Percentiles rank a stretch among this genome's conserved stretches.
These are phyloP conservation scores for Eurystomus gularis DNA, from an alignment of 2,113 vertebrate genomes.

Conservation along the genomic window DNA sequence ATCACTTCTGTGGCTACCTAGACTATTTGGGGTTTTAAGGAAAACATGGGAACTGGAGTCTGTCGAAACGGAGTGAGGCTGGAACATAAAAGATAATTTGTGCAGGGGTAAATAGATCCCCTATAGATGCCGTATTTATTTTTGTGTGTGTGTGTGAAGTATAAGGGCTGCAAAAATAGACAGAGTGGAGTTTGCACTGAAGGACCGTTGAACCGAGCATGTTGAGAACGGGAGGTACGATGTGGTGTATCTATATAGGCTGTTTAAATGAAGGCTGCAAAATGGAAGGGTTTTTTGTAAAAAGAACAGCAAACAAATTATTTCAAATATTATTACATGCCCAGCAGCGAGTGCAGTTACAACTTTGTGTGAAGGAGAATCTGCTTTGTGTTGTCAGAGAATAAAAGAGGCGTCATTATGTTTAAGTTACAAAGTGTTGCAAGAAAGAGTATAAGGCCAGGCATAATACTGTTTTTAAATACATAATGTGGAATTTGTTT, in stretches of 20 bases:
- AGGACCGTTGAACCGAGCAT: not conserved
- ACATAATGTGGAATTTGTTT: not conserved
- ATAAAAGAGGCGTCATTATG: not conserved
- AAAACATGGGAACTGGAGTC: conserved; percentile 90
- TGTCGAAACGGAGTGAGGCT: conserved; percentile 74
- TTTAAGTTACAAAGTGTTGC: not conserved
- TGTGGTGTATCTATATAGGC: not conserved
- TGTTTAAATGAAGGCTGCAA: not conserved
- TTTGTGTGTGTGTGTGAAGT: rapidly evolving
- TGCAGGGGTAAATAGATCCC: not conserved
- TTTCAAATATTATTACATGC: not conserved
- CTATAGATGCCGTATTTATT: not conserved
- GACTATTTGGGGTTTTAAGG: conserved; percentile 80
- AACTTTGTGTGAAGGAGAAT: not conserved
- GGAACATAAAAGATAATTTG: conserved; percentile 21
- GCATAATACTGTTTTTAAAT: not conserved
- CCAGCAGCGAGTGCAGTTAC: not conserved
- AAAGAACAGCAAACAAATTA: not conserved
- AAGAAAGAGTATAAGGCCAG: not conserved
- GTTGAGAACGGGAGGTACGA: not conserved
- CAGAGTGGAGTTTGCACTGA: not conserved
- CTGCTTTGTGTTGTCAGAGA: not conserved
- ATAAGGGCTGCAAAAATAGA: not conserved
- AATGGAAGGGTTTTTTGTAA: not conserved
- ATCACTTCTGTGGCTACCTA: conserved; percentile 92